A percentile compares a stretch with the other conserved stretches of the same genome.
phyloP scores from a whole-genome alignment of 2,888 invertebrate species.

The Druceiella hillmani region DNA sequence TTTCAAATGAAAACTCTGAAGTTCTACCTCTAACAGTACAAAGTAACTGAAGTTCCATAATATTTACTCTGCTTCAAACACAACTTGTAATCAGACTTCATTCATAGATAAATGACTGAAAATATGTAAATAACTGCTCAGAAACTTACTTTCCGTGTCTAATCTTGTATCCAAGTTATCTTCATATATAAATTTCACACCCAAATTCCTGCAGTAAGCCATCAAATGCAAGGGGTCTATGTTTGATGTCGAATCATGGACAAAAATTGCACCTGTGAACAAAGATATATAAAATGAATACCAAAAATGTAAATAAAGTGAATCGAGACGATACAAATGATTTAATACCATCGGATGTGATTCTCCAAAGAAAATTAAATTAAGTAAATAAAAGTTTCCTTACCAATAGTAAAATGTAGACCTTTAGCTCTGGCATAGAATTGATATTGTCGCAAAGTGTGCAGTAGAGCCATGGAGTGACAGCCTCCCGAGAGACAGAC shows the following conservation, averaged over 20 bases:
- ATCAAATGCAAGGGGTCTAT: conserved; percentile 69
- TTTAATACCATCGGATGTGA: too few relatives aligned
- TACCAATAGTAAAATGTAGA: conserved; percentile 62
- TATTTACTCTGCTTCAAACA: too few relatives aligned
- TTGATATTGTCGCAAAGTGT: conserved; percentile 80
- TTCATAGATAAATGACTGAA: too few relatives aligned
- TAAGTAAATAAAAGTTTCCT: conserved; percentile 34
- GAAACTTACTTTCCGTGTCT: conserved; percentile 34
- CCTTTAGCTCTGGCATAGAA: conserved; percentile 70
- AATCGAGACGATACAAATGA: background rate
- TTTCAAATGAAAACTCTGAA: too few relatives aligned
- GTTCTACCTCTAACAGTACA: too few relatives aligned
- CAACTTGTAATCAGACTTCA: too few relatives aligned
- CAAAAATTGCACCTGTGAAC: conserved; percentile 44
- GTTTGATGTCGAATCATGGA: conserved; percentile 62
- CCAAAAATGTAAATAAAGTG: background rate
- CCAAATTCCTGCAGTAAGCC: conserved; percentile 67
- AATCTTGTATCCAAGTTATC: conserved; percentile 60
- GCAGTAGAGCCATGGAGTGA: conserved; percentile 78
- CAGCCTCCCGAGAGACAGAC: conserved; percentile 82
- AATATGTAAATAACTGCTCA: too few relatives aligned
- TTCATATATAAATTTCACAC: conserved; percentile 73
- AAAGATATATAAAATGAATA: background rate
- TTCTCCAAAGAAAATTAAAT: too few relatives aligned
- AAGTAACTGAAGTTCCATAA: too few relatives aligned